Evolutionary conservation across 1,140 invertebrate species (phyloP).

Genomic region (Temnothorax curvispinosus): DNA sequence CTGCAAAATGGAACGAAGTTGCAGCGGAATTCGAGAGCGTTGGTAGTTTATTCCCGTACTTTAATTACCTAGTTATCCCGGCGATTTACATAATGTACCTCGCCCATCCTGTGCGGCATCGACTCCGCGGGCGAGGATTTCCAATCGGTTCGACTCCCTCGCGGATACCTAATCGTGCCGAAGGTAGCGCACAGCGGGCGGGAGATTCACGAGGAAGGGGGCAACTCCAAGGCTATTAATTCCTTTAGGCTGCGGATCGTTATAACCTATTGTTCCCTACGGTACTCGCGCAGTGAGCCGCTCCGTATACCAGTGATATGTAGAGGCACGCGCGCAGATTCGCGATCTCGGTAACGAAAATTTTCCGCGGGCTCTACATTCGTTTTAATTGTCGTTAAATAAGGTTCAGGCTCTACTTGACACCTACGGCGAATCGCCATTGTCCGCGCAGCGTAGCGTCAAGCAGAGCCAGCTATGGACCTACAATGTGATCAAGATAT

Average conservation of each 20-base stretch:
- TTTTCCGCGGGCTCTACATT: background rate
- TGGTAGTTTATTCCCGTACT: conserved; percentile 76
- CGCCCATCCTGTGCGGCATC: conserved; percentile 45
- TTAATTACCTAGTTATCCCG: conserved; percentile 76
- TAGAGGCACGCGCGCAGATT: conserved; percentile 37
- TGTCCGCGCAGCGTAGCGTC: too few relatives aligned
- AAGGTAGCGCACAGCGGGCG: background rate
- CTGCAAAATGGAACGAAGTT: conserved; percentile 71
- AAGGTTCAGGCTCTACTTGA: too few relatives aligned
- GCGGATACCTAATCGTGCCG: conserved; percentile 67
- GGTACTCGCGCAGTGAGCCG: conserved; percentile 14
- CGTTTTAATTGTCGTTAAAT: background rate
- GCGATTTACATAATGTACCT: conserved; percentile 76
- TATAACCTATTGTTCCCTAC: conserved; percentile 72
- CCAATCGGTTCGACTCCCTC: conserved; percentile 70
- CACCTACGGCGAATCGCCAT: too few relatives aligned
- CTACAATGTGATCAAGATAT: too few relatives aligned
- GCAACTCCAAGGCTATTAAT: conserved; percentile 71
- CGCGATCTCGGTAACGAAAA: background rate
- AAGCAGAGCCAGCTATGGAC: too few relatives aligned
- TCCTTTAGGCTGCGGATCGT: conserved; percentile 71
- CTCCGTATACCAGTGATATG: conserved; percentile 9
- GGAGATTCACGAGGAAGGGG: background rate
- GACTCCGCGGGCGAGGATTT: conserved; percentile 68
- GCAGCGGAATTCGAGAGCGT: conserved; percentile 69